A percentile compares a stretch with the other conserved stretches of the same genome.
phyloP scores from a whole-genome alignment of 1,140 invertebrate genomes.

The Eupristina koningsbergeri region DNA sequence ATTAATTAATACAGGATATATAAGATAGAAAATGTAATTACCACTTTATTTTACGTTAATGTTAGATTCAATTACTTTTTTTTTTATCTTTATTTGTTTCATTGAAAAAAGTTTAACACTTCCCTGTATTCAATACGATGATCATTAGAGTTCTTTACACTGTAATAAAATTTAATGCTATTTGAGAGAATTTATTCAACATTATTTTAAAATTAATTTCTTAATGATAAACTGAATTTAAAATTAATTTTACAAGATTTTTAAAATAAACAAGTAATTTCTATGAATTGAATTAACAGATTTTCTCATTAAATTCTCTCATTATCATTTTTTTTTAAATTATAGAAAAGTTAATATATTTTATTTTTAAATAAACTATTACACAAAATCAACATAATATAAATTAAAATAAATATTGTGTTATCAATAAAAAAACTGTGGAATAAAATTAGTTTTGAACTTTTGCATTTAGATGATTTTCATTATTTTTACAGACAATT shows the following conservation, averaged over 20 bases:
- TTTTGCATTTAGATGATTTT: background rate
- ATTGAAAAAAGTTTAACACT: background rate
- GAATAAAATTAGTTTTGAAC: background rate
- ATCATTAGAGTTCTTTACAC: background rate
- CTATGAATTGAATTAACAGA: background rate
- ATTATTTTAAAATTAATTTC: background rate
- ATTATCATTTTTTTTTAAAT: too few species aligned
- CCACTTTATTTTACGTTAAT: background rate
- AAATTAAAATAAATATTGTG: too few species aligned
- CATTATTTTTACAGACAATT: background rate
- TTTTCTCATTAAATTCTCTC: too few species aligned
- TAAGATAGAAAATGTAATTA: background rate
- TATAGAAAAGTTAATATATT: too few species aligned
- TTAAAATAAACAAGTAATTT: background rate
- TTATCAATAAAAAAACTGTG: background rate
- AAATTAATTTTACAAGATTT: background rate
- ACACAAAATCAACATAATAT: too few species aligned
- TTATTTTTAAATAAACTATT: too few species aligned
- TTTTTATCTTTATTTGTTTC: background rate
- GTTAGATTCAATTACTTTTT: background rate
- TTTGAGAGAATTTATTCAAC: background rate
- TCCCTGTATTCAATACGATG: background rate
- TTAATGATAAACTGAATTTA: background rate
- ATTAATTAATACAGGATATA: background rate
- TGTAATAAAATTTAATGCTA: background rate